These are phyloP conservation scores for Knipowitschia caucasica DNA, from an alignment of 2,797 vertebrate genomes.

Conservation along the genomic window DNA sequence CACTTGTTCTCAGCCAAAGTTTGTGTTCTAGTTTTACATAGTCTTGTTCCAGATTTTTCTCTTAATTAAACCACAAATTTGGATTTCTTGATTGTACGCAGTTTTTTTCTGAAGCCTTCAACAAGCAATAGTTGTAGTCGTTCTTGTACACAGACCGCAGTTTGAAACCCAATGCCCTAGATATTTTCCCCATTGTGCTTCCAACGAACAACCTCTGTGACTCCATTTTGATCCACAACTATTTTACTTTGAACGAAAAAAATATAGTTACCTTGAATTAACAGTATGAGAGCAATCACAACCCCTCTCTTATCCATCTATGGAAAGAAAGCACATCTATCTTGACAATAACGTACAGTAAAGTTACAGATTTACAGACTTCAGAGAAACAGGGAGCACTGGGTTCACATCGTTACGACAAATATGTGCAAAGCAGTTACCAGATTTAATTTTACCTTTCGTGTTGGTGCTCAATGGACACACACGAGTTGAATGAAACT, in stretches of 20 bases:
- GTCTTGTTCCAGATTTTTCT: too few species aligned
- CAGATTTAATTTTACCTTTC: slow-evolving; percentile 48
- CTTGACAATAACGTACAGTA: slow-evolving; percentile 1
- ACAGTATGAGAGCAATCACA: slow-evolving; percentile 44
- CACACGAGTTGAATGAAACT: slow-evolving; percentile 41
- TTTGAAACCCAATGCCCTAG: too few species aligned
- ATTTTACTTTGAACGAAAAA: neutral
- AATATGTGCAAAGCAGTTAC: neutral
- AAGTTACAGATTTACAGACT: slow-evolving; percentile 15
- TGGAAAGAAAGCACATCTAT: slow-evolving; percentile 4
- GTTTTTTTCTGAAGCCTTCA: too few species aligned
- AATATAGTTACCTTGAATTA: slow-evolving; percentile 56
- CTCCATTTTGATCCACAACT: neutral
- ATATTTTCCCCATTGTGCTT: too few species aligned
- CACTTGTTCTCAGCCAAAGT: too few species aligned
- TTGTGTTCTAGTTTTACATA: too few species aligned
- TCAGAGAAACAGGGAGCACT: neutral
- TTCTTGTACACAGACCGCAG: too few species aligned
- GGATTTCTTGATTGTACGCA: too few species aligned
- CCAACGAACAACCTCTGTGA: too few species aligned
- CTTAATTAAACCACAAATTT: too few species aligned
- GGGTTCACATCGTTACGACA: neutral
- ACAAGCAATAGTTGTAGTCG: too few species aligned
- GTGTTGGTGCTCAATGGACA: slow-evolving; percentile 22
- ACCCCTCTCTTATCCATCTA: slow-evolving; percentile 49